Percentiles rank a stretch among this genome's conserved stretches.
These are phyloP conservation scores for Catostomus latipinnis DNA, from an alignment of 2,797 vertebrate species.

Conservation along the genomic window DNA sequence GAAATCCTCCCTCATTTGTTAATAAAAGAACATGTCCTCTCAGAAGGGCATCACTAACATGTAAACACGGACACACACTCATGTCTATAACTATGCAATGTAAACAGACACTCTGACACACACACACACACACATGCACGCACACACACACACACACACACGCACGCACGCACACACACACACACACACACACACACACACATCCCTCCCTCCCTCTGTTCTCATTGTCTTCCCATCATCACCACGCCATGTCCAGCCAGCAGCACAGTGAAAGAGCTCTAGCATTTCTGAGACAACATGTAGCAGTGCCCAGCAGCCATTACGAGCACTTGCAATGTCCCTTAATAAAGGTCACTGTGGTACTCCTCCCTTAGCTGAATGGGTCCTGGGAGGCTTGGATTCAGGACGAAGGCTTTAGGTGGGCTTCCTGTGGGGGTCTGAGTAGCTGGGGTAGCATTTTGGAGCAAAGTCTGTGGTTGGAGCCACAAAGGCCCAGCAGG, in stretches of 20 bases:
- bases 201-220: neutral
- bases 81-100: constrained; percentile 21
- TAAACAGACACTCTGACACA: constrained; percentile 23
- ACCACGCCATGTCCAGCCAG: constrained; percentile 48
- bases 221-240: constrained; percentile 51
- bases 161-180: neutral
- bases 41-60: constrained; percentile 10
- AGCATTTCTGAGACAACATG: constrained; percentile 53
- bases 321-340: constrained; percentile 58
- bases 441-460: constrained; percentile 50
- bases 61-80: neutral
- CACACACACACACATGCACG: neutral
- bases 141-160: neutral
- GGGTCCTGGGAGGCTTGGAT: constrained; percentile 50
- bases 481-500: constrained; percentile 70
- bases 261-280: constrained; percentile 44
- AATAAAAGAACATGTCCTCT: constrained; percentile 58
- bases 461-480: constrained; percentile 49
- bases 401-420: constrained; percentile 55
- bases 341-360: constrained; percentile 53
- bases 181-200: neutral
- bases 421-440: constrained; percentile 47
- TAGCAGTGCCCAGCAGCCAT: constrained; percentile 58
- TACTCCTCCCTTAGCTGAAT: constrained; percentile 58
- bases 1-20: constrained; percentile 62